Evolutionary conservation across 1,140 invertebrate genomes (phyloP), one percentile per base, ranked within the genome.

Genomic region (Sinella curviseta): DNA sequence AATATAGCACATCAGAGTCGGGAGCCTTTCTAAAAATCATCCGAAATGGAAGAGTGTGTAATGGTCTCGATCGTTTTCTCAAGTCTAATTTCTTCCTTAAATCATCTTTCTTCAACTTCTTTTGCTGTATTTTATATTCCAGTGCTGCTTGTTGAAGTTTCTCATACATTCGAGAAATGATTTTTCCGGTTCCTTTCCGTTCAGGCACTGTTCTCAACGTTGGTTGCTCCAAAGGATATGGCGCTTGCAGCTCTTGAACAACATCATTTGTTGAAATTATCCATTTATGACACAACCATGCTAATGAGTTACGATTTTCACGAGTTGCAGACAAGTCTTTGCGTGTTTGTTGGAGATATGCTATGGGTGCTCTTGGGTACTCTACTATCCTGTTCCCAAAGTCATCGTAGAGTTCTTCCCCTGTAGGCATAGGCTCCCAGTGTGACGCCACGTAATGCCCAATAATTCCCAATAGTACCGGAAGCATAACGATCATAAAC

Each of bases 231-330:
- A 70, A 8, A 12, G 65, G 65, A 33, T 70, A 70, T 31, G 65
- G 26, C 12, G 65, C 65, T 17, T 30, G 65, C 4, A 70, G 65
- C n/a, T 70, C 65, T n/a, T 70, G 65, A 3, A 70, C 65, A 33
- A 70, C 65, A 33, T 70, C 65, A 33, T 30, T 30, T 16, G 65
- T 70, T 3, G 28, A 30, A 24, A 70, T 70, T 4, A 70, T 2
- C 65, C 65, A 70, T 33, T 33, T 70, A 30, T 70, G 65, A 24
- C 65, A 70, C 2, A 70, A 30, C 65, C 65, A 70, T 30, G 65
- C 65, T n/a, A 70, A 33, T 17, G 65, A 31, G n/a, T 70, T 70
- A 16, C 65, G 65, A n/a, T 70, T 70, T 70, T 70, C 65, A 31
- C 65, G 26, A 3, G 65, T n/a, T 33, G 2, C 65, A 4, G 65